Conservation (phyloP, 2,888 invertebrate species). For the Tricholauxania praeusta region DNA sequence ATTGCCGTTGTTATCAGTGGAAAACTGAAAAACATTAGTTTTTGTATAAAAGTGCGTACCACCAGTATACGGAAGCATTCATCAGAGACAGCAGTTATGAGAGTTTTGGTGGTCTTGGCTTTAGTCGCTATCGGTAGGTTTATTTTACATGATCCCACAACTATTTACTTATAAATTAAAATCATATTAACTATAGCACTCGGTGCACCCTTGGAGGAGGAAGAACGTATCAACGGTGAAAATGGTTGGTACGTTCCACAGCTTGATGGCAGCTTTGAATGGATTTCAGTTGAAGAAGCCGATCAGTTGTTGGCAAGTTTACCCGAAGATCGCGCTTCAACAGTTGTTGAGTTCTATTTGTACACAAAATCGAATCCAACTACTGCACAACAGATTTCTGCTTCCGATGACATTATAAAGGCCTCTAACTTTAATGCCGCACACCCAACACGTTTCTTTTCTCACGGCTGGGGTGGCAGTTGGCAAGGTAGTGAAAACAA, state of each 20-base stretch:
- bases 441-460: conserved; percentile 58
- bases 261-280: conserved; percentile 41
- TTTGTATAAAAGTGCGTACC: no score
- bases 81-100: conserved; percentile 1
- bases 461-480: conserved; percentile 74
- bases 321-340: not conserved
- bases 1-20: no score
- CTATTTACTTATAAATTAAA: no score
- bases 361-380: conserved; percentile 55
- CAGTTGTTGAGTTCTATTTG: conserved; percentile 50
- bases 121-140: conserved; percentile 13
- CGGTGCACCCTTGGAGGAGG: conserved; percentile 22
- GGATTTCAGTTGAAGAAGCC: conserved; percentile 41
- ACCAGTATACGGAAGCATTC: no score
- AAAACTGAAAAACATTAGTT: no score
- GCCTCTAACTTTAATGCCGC: conserved; percentile 48
- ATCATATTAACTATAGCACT: not conserved
- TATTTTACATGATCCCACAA: not conserved
- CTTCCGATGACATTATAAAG: conserved; percentile 38
- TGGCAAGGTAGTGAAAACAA: conserved; percentile 66
- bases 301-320: conserved; percentile 1
- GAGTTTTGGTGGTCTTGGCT: conserved; percentile 7
- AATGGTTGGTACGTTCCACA: conserved; percentile 50
- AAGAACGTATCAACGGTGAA: conserved; percentile 45
- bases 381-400: conserved; percentile 49